Evolutionary conservation across 2,113 vertebrate genomes (phyloP).

Genomic region (Craseonycteris thonglongyai): DNA sequence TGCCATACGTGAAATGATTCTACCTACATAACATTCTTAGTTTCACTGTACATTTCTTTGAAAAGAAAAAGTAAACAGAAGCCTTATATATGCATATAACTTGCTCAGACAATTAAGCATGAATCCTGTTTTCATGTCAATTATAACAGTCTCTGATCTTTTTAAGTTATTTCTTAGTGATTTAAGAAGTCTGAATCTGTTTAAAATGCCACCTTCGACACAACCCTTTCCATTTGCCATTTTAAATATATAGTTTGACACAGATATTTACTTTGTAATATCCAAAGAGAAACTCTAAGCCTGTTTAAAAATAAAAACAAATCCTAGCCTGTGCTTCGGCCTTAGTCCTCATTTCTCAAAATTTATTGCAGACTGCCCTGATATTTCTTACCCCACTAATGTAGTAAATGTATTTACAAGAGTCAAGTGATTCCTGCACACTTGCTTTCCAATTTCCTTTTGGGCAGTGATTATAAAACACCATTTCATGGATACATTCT

Average conservation of each 20-base stretch:
- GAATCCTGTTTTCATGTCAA: not conserved
- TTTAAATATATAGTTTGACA: not conserved
- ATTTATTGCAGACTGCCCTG: not conserved
- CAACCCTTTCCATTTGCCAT: not conserved
- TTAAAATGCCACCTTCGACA: slow-evolving; percentile 18
- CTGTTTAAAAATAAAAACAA: slow-evolving; percentile 13
- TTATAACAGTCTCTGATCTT: not conserved
- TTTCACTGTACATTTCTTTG: not conserved
- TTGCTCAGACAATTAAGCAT: not conserved
- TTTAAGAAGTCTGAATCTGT: slow-evolving; percentile 46
- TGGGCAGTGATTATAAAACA: not conserved
- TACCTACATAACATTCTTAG: not conserved
- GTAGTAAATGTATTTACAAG: not conserved
- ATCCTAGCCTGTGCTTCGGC: not conserved
- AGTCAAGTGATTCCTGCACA: not conserved
- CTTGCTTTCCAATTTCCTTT: not conserved
- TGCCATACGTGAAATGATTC: not conserved
- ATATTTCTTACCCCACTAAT: not conserved
- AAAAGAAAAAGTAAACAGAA: not conserved
- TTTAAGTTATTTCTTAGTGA: not conserved
- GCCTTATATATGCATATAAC: not conserved
- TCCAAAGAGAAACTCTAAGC: not conserved
- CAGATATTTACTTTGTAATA: not conserved
- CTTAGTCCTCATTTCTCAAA: not conserved
- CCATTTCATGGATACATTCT: not conserved